phyloP scores from a whole-genome alignment of 2,797 vertebrate species.

The Tadarida brasiliensis region DNA sequence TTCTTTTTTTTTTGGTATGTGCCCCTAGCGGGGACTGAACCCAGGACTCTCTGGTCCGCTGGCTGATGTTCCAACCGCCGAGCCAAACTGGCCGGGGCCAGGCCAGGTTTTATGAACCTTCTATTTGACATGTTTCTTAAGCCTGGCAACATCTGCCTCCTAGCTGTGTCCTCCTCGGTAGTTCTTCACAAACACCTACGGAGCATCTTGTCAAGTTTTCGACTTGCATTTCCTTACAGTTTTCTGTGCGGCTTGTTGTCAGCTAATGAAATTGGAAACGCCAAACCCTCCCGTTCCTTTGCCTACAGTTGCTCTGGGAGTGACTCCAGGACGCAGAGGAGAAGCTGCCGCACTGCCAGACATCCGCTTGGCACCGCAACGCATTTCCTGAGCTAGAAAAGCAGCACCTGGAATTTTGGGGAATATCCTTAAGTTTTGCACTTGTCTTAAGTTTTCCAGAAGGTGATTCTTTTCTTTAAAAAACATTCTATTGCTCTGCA shows the following conservation, averaged over 20 bases:
- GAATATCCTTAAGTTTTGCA: background rate
- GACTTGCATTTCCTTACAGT: background rate
- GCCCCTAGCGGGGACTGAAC: too few relatives aligned
- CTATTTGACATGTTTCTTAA: background rate
- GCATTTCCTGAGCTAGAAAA: conserved; percentile 25
- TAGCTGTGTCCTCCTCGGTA: background rate
- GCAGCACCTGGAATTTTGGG: conserved; percentile 12
- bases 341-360: background rate
- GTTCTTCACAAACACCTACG: background rate
- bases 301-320: background rate
- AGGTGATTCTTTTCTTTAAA: conserved; percentile 27
- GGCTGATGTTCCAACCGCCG: too few relatives aligned
- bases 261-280: background rate
- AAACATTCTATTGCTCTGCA: conserved; percentile 23
- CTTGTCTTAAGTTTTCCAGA: conserved; percentile 38
- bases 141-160: background rate
- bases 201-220: background rate
- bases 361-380: background rate
- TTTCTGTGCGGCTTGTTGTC: background rate
- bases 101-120: background rate
- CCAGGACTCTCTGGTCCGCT: too few relatives aligned
- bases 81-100: too few relatives aligned
- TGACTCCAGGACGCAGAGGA: background rate
- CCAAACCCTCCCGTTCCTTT: background rate
- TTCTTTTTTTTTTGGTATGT: too few relatives aligned